phyloP scores from a whole-genome alignment of 2,888 invertebrate genomes.

The Orthosia gothica region DNA sequence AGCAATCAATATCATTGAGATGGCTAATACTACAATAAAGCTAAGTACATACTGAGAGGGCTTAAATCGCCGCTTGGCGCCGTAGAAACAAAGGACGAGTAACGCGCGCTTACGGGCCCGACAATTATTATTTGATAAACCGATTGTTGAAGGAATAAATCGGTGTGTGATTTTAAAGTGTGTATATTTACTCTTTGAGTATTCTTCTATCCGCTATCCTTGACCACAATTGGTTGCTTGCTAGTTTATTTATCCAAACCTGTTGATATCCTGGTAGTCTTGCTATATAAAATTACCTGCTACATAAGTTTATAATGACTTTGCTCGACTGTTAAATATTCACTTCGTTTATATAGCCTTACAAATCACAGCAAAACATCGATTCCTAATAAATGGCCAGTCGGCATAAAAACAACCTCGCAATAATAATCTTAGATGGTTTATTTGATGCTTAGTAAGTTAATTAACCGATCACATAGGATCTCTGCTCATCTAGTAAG shows the following conservation, averaged over 20 bases:
- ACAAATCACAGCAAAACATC: background rate
- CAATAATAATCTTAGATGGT: constrained; percentile 55
- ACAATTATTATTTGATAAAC: too few relatives aligned
- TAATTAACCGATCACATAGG: constrained; percentile 61
- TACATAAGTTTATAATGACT: too few relatives aligned
- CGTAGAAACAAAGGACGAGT: background rate
- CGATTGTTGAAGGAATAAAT: too few relatives aligned
- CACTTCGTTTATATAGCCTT: background rate
- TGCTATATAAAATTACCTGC: too few relatives aligned
- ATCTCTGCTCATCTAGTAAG: constrained; percentile 58
- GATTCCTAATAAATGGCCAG: constrained; percentile 1
- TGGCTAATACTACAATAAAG: constrained; percentile 4
- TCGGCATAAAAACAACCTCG: constrained; percentile 32
- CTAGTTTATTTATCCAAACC: too few relatives aligned
- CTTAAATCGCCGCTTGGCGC: background rate
- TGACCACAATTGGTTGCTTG: too few relatives aligned
- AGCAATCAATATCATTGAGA: constrained; percentile 15
- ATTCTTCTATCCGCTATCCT: too few relatives aligned
- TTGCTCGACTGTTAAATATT: too few relatives aligned
- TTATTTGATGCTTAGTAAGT: constrained; percentile 58
- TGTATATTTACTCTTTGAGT: too few relatives aligned
- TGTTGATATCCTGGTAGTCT: too few relatives aligned
- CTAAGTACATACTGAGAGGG: background rate
- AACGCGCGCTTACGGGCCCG: background rate
- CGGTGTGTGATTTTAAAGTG: too few relatives aligned